Percentiles rank a stretch among this genome's conserved stretches.
Evolutionary conservation across 2,888 invertebrate species (phyloP).

Genomic region (Crossocerus cetratus): DNA sequence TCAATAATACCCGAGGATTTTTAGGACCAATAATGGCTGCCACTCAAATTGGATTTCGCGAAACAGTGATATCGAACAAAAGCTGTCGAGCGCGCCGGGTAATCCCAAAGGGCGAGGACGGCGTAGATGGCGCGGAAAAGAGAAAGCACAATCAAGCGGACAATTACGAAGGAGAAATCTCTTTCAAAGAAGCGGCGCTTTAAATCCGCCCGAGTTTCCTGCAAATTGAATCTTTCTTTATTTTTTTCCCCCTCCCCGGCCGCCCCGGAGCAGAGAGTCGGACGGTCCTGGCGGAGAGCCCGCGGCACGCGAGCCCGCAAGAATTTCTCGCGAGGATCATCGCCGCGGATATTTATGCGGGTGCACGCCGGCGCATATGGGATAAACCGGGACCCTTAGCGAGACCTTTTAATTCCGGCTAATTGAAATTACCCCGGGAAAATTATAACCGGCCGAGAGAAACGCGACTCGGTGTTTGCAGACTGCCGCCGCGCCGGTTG

Average conservation of each 20-base stretch:
- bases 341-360: too few species aligned
- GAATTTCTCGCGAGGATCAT: too few species aligned
- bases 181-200: neutral
- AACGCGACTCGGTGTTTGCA: neutral
- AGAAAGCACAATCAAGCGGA: neutral
- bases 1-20: neutral
- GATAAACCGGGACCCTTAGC: too few species aligned
- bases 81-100: neutral
- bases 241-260: neutral
- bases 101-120: neutral
- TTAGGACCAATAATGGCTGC: neutral
- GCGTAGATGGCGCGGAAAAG: neutral
- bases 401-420: too few species aligned
- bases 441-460: neutral
- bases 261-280: too few species aligned
- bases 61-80: neutral
- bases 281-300: neutral
- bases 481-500: too few species aligned
- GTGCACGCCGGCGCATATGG: too few species aligned
- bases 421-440: too few species aligned
- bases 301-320: too few species aligned
- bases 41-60: neutral
- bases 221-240: slow-evolving; percentile 7
- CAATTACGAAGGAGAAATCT: neutral
- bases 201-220: slow-evolving; percentile 1